These are phyloP conservation scores for Norana najaformis DNA, from an alignment of 2,888 invertebrate species.

Conservation along the genomic window DNA sequence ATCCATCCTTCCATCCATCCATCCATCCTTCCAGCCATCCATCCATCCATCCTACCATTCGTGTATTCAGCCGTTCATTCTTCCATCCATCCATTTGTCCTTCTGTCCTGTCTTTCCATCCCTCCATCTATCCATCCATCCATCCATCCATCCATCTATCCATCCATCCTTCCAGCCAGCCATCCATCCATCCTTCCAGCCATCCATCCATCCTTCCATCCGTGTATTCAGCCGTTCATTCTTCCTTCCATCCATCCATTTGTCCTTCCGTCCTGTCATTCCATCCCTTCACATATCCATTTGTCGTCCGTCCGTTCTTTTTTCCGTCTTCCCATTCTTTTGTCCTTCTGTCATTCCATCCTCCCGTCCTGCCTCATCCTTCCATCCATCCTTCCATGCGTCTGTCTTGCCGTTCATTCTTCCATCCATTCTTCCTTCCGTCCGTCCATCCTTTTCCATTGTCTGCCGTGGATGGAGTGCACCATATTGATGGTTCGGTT, in stretches of 20 bases:
- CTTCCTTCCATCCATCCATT: too few species aligned
- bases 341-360: not conserved
- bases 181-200: not conserved
- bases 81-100: not conserved
- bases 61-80: too few species aligned
- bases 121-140: not conserved
- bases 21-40: too few species aligned
- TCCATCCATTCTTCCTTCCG: not conserved
- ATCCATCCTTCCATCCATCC: not conserved
- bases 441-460: not conserved
- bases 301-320: too few species aligned
- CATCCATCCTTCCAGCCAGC: not conserved
- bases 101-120: not conserved
- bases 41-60: not conserved
- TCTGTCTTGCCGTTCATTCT: too few species aligned
- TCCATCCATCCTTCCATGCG: not conserved
- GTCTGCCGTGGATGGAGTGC: not conserved
- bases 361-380: not conserved
- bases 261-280: not conserved
- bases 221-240: too few species aligned
- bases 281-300: not conserved
- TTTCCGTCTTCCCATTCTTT: too few species aligned
- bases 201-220: not conserved
- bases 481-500: not conserved
- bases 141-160: not conserved